Evolutionary conservation across 2,888 invertebrate species (phyloP).

Genomic region (Galerucella calmariensis): DNA sequence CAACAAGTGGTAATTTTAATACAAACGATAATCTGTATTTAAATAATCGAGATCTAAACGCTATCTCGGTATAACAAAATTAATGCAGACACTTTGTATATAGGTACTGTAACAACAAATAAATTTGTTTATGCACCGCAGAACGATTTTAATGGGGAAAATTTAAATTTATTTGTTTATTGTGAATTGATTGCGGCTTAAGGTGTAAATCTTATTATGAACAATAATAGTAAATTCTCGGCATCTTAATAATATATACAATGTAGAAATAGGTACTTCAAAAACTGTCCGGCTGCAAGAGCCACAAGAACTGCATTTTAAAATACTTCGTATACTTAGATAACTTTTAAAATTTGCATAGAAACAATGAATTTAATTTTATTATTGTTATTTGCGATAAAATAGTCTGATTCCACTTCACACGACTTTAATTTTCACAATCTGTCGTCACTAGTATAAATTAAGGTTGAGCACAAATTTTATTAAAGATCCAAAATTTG

Average conservation of each 20-base stretch:
- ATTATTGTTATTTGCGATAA: too few species aligned
- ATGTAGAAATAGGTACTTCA: too few species aligned
- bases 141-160: slow-evolving; percentile 51
- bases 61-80: slow-evolving; percentile 37
- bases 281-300: too few species aligned
- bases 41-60: slow-evolving; percentile 44
- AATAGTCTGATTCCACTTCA: too few species aligned
- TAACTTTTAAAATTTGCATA: too few species aligned
- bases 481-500: too few species aligned
- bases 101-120: slow-evolving; percentile 40
- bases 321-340: too few species aligned
- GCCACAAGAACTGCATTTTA: too few species aligned
- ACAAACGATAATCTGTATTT: slow-evolving; percentile 48
- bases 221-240: slow-evolving; percentile 5
- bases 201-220: slow-evolving; percentile 19
- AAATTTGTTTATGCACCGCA: slow-evolving; percentile 50
- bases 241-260: neutral
- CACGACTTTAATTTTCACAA: too few species aligned
- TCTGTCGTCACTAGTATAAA: too few species aligned
- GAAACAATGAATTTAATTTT: too few species aligned
- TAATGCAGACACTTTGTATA: slow-evolving; percentile 46
- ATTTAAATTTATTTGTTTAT: slow-evolving; percentile 30
- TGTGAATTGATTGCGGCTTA: slow-evolving; percentile 17
- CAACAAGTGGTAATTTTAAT: slow-evolving; percentile 43
- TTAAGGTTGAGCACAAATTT: too few species aligned